These are phyloP conservation scores for Furcula furcula DNA, from an alignment of 2,888 invertebrate genomes.

Conservation along the genomic window DNA sequence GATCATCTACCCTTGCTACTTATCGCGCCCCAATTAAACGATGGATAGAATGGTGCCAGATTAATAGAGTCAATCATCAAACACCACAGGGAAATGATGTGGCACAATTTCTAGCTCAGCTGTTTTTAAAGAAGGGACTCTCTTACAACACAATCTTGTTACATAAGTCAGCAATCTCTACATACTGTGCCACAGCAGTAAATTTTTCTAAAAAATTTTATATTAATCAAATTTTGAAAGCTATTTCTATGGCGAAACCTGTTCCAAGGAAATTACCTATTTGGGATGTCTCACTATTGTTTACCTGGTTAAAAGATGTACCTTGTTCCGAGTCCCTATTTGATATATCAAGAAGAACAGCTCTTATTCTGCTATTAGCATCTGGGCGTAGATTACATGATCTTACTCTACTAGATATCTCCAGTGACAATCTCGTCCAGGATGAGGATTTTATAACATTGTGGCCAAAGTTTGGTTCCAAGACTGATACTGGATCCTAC, in stretches of 20 bases:
- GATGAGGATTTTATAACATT: background rate
- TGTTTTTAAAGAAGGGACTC: background rate
- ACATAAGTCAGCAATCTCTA: slow-evolving; percentile 2
- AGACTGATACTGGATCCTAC: background rate
- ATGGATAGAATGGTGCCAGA: background rate
- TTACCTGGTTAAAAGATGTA: slow-evolving; percentile 7
- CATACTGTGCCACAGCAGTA: background rate
- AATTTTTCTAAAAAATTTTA: slow-evolving; percentile 2
- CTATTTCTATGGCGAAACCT: slow-evolving; percentile 10
- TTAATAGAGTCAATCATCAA: background rate
- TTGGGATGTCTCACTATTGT: slow-evolving; percentile 6
- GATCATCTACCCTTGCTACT: slow-evolving; percentile 18
- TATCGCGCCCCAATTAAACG: slow-evolving; percentile 4
- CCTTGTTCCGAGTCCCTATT: slow-evolving; percentile 1
- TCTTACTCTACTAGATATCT: slow-evolving; percentile 9
- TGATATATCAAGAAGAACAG: slow-evolving; percentile 6
- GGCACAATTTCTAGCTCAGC: background rate
- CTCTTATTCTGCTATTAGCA: slow-evolving; percentile 10
- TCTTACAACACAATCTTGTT: slow-evolving; percentile 7
- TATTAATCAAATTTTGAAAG: slow-evolving; percentile 7
- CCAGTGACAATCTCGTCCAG: background rate
- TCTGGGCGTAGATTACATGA: slow-evolving; percentile 5
- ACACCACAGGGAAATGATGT: background rate
- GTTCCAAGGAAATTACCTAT: too few species aligned
- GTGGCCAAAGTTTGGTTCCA: slow-evolving; percentile 3